phyloP scores from a whole-genome alignment of 2,797 vertebrate genomes.

The Petrocephalus sullivani region DNA sequence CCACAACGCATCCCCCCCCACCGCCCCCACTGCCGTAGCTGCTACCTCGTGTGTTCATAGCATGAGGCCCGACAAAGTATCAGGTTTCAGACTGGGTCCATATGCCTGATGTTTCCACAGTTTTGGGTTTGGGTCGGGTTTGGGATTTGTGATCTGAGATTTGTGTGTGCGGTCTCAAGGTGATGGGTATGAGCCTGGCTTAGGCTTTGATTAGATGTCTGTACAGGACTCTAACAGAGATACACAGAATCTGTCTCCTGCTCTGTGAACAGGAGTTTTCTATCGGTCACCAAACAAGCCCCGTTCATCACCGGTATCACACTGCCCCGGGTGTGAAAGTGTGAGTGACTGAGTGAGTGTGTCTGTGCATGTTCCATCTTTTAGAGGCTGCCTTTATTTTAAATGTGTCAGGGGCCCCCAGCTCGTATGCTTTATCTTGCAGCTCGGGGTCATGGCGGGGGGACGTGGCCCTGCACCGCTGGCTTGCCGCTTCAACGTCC shows the following conservation, averaged over 20 bases:
- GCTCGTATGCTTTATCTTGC: not conserved
- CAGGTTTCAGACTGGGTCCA: too few species aligned
- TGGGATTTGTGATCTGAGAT: not conserved
- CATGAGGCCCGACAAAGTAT: too few species aligned
- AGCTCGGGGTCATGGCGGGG: not conserved
- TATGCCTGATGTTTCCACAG: not conserved
- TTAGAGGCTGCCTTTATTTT: conserved; percentile 26
- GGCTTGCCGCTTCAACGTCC: conserved; percentile 41
- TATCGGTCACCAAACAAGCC: not conserved
- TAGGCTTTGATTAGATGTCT: not conserved
- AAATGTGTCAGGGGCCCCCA: not conserved
- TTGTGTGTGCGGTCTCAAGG: not conserved
- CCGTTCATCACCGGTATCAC: not conserved
- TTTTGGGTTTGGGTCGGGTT: not conserved
- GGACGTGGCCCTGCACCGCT: conserved; percentile 40
- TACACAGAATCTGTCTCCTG: not conserved
- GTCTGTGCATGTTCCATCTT: not conserved
- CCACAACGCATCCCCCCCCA: conserved; percentile 58
- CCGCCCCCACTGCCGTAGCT: too few species aligned
- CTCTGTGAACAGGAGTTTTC: not conserved
- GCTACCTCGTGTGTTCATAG: too few species aligned
- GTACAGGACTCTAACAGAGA: not conserved
- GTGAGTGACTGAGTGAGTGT: not conserved
- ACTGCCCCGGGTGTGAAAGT: not conserved
- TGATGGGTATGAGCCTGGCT: not conserved